These are phyloP conservation scores for Listrodromus nycthemerus DNA, from an alignment of 2,888 invertebrate species.

Conservation along the genomic window DNA sequence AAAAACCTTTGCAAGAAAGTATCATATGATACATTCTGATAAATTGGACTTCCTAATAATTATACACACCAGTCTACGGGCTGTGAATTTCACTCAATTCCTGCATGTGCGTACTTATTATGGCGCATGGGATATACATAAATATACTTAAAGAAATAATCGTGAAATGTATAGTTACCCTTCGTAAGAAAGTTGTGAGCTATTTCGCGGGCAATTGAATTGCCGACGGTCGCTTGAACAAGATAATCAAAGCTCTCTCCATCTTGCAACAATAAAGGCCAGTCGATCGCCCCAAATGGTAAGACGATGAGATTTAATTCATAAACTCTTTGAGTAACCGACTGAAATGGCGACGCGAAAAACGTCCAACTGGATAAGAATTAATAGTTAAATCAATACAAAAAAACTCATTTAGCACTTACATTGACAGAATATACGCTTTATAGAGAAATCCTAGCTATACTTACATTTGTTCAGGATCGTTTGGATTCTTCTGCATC, in stretches of 20 bases:
- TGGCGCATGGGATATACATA: conserved; percentile 1
- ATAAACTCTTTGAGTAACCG: conserved; percentile 70
- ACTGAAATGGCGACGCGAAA: conserved; percentile 74
- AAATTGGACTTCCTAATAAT: conserved; percentile 28
- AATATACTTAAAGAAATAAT: conserved; percentile 15
- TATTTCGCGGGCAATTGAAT: conserved; percentile 76
- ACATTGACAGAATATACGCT: conserved; percentile 38
- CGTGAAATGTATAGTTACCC: conserved; percentile 69
- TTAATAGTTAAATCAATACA: conserved; percentile 7
- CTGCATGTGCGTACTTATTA: conserved; percentile 46
- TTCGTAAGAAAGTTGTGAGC: conserved; percentile 76
- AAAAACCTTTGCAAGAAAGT: background rate
- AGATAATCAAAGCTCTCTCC: conserved; percentile 69
- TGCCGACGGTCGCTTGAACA: conserved; percentile 75
- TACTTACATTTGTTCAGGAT: conserved; percentile 73
- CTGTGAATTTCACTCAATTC: conserved; percentile 26
- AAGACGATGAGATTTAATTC: conserved; percentile 72
- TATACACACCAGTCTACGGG: background rate
- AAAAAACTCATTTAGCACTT: conserved; percentile 24
- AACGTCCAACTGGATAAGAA: conserved; percentile 73
- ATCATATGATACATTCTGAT: background rate
- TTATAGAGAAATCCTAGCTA: conserved; percentile 38
- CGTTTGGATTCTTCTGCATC: conserved; percentile 64
- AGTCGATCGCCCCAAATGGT: conserved; percentile 76
- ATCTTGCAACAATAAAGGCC: conserved; percentile 62